Conservation (phyloP, 2,888 invertebrate species). For the Alloscopus bannaensis region DNA sequence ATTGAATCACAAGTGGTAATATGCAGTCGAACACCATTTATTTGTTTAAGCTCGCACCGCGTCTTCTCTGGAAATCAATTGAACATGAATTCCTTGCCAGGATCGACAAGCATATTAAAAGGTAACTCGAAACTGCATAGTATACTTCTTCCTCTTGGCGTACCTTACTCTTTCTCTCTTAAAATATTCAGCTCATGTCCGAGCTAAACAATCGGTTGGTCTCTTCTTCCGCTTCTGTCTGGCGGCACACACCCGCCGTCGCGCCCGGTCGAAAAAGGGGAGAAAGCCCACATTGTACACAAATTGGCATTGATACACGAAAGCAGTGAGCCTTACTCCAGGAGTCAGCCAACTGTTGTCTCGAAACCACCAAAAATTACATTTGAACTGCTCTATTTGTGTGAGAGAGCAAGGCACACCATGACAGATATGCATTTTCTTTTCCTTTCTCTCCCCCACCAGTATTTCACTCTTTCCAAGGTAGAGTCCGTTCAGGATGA, state of each 20-base stretch:
- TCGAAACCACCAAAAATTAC: conserved; percentile 58
- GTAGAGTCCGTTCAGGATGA: conserved; percentile 57
- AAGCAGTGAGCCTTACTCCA: background rate
- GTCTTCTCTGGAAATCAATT: conserved; percentile 35
- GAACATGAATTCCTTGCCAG: conserved; percentile 23
- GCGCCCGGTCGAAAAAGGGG: background rate
- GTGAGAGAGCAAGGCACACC: background rate
- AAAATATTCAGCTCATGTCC: conserved; percentile 57
- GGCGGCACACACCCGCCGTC: too few relatives aligned
- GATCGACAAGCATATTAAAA: conserved; percentile 5
- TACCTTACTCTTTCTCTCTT: conserved; percentile 9
- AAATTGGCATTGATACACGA: conserved; percentile 37
- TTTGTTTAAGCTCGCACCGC: conserved; percentile 27
- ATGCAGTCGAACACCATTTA: conserved; percentile 28
- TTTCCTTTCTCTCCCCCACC: background rate
- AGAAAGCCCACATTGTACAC: conserved; percentile 26
- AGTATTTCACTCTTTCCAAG: background rate
- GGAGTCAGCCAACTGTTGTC: conserved; percentile 72
- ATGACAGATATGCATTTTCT: background rate
- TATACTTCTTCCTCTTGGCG: background rate
- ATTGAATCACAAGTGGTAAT: conserved; percentile 51
- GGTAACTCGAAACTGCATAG: conserved; percentile 15
- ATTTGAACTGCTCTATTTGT: conserved; percentile 32
- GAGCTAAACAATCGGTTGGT: conserved; percentile 54
- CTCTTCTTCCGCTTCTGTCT: conserved; percentile 31